These are phyloP conservation scores for Cynoglossus semilaevis DNA, from an alignment of 2,113 vertebrate genomes.

Conservation along the genomic window DNA sequence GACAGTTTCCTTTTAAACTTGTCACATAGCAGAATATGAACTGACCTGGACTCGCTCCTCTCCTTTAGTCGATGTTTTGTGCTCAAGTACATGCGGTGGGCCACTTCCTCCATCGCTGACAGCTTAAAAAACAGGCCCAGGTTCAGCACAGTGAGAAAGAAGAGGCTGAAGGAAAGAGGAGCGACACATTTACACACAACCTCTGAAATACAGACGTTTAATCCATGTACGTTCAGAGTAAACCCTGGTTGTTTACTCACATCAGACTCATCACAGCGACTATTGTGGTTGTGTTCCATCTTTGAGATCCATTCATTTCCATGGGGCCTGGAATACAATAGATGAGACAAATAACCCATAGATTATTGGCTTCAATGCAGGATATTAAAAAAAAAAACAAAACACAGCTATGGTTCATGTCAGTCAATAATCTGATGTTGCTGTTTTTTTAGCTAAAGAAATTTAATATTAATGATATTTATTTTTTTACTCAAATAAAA, in stretches of 20 bases:
- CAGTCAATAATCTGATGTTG: too few relatives aligned
- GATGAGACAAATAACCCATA: background rate
- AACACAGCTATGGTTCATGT: too few relatives aligned
- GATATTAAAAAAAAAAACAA: too few relatives aligned
- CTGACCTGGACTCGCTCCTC: constrained; percentile 65
- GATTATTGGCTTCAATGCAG: background rate
- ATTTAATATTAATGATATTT: too few relatives aligned
- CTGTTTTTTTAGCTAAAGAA: too few relatives aligned
- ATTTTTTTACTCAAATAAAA: too few relatives aligned
- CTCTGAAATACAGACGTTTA: too few relatives aligned
- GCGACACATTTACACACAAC: too few relatives aligned
- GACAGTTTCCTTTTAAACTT: constrained; percentile 12
- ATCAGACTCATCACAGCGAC: constrained; percentile 75
- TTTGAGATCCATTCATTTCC: constrained; percentile 42
- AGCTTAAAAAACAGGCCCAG: constrained; percentile 90
- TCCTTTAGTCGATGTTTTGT: constrained; percentile 74
- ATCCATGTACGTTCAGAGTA: too few relatives aligned
- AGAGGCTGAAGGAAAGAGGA: constrained; percentile 74
- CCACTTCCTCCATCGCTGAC: constrained; percentile 90
- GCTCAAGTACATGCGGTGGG: constrained; percentile 83
- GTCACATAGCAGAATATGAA: background rate
- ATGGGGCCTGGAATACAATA: constrained; percentile 53
- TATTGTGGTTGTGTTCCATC: constrained; percentile 62
- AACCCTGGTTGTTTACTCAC: constrained; percentile 63
- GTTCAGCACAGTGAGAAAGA: constrained; percentile 88